A percentile compares a stretch with the other conserved stretches of the same genome.
Conservation (phyloP, 1,140 invertebrate genomes). For the Drosophila littoralis region DNA sequence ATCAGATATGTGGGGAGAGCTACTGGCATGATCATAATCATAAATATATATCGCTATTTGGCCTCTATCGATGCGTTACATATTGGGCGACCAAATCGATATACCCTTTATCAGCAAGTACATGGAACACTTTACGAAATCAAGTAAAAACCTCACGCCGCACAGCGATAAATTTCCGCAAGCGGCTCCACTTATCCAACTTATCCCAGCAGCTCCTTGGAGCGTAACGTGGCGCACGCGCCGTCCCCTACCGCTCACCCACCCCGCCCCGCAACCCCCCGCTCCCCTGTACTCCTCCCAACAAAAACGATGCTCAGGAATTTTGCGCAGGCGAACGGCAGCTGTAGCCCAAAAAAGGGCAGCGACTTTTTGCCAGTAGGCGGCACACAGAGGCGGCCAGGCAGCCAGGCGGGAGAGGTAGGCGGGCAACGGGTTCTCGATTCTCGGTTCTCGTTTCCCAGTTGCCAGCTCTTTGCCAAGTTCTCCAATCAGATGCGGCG, state of each 20-base stretch:
- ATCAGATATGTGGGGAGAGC: background rate
- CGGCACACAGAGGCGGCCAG: background rate
- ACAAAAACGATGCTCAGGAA: conserved; percentile 13
- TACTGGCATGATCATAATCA: background rate
- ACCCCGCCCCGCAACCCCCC: background rate
- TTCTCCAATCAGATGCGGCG: conserved; percentile 25
- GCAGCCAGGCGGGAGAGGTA: background rate
- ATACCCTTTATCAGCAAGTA: background rate
- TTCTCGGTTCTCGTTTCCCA: conserved; percentile 15
- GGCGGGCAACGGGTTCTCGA: conserved; percentile 8
- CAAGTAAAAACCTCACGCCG: conserved; percentile 35
- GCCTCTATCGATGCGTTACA: background rate
- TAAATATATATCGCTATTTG: too few relatives aligned
- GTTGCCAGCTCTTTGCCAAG: background rate
- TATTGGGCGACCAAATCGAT: background rate
- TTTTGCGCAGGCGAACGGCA: conserved; percentile 52
- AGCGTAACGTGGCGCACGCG: conserved; percentile 70
- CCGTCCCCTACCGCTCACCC: too few relatives aligned
- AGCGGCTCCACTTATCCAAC: conserved; percentile 19
- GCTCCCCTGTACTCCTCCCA: background rate
- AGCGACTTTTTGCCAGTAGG: conserved; percentile 44
- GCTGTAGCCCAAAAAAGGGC: conserved; percentile 68
- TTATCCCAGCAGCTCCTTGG: conserved; percentile 27
- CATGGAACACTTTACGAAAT: conserved; percentile 38
- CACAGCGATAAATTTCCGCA: conserved; percentile 38